Conservation (phyloP, 2,113 vertebrate genomes). For the Ceratotherium simum region DNA sequence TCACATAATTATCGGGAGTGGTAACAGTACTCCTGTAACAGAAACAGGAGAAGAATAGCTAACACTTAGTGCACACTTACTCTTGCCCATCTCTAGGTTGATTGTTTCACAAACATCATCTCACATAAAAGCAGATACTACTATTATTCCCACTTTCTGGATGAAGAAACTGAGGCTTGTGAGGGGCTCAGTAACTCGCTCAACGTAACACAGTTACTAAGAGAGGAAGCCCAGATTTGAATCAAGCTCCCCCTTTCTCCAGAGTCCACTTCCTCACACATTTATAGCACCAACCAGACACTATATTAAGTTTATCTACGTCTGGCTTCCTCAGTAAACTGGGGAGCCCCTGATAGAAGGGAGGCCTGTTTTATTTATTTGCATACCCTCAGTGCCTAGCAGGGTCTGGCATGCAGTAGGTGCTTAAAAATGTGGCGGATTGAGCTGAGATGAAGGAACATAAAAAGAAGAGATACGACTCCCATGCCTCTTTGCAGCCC, state of each 20-base stretch:
- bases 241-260: background rate
- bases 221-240: background rate
- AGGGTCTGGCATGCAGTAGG: background rate
- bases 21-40: background rate
- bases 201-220: background rate
- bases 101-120: background rate
- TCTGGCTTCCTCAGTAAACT: background rate
- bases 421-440: background rate
- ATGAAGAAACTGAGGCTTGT: background rate
- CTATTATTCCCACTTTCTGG: background rate
- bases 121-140: background rate
- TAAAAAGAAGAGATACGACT: background rate
- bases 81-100: background rate
- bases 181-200: background rate
- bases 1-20: background rate
- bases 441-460: background rate
- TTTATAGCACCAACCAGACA: background rate
- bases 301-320: background rate
- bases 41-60: background rate
- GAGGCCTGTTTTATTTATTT: background rate
- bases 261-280: background rate
- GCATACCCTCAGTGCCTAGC: background rate
- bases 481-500: background rate
- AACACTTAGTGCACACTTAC: too few relatives aligned
- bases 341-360: background rate